Conservation (phyloP, 2,888 invertebrate genomes). For the Phytoseiulus persimilis region DNA sequence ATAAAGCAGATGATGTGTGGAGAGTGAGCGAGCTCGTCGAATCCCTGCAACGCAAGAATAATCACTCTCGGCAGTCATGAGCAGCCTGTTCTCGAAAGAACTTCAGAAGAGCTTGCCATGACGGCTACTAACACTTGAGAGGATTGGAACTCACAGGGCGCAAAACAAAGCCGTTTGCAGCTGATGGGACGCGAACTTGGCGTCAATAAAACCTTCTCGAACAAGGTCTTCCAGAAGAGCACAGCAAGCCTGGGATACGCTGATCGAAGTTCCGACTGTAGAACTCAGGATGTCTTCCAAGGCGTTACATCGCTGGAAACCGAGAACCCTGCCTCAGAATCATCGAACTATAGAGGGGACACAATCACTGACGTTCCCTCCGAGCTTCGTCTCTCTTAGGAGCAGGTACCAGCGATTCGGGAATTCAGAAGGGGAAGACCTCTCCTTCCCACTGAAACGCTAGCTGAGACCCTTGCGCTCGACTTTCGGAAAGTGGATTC, state of each 20-base stretch:
- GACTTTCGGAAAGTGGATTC: background rate
- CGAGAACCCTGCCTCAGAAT: too few relatives aligned
- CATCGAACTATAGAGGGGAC: background rate
- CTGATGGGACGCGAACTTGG: background rate
- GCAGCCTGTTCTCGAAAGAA: too few relatives aligned
- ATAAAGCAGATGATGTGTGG: background rate
- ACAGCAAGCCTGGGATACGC: background rate
- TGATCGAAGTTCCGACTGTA: background rate
- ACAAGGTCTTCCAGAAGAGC: background rate
- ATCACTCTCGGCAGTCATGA: background rate
- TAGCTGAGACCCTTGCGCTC: too few relatives aligned
- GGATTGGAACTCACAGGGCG: background rate
- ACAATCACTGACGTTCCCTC: background rate
- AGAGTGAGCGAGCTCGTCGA: background rate
- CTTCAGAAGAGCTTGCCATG: too few relatives aligned
- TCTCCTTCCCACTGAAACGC: too few relatives aligned
- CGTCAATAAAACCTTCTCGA: background rate
- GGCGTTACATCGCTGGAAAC: background rate
- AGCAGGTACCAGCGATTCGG: too few relatives aligned
- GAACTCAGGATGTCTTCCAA: background rate
- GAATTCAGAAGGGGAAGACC: too few relatives aligned
- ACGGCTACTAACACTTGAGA: too few relatives aligned
- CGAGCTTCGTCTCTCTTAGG: too few relatives aligned
- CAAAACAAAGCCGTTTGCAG: background rate
- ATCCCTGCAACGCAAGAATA: background rate